Conservation (phyloP, 2,888 invertebrate species). For the Brenthis ino region DNA sequence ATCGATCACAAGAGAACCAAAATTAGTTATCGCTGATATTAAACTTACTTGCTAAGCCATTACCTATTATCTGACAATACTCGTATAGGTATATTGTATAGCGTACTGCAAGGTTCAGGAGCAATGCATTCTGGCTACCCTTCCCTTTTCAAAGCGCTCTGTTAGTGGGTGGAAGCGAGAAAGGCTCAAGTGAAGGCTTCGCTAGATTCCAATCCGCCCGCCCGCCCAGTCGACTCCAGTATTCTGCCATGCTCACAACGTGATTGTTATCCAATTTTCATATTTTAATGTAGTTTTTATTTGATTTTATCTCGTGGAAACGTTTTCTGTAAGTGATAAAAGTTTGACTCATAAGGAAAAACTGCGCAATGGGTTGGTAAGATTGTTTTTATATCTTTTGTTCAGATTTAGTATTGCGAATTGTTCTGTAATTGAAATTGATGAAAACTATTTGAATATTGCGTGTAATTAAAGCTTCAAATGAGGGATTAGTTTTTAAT, state of each 20-base stretch:
- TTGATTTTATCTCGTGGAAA: conserved; percentile 9
- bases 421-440: conserved; percentile 14
- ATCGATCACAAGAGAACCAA: conserved; percentile 15
- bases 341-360: conserved; percentile 1
- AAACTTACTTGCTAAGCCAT: conserved; percentile 27
- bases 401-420: conserved; percentile 5
- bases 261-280: conserved; percentile 21
- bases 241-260: conserved; percentile 59
- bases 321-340: conserved; percentile 12
- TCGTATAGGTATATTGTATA: conserved; percentile 20
- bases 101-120: conserved; percentile 54
- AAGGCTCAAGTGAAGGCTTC: conserved; percentile 61
- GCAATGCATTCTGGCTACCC: conserved; percentile 57
- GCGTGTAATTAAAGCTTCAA: not conserved
- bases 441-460: conserved; percentile 6
- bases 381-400: conserved; percentile 12
- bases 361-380: conserved; percentile 24
- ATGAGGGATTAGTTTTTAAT: not conserved
- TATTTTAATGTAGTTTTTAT: conserved; percentile 19
- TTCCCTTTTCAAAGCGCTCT: conserved; percentile 52
- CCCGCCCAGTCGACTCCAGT: conserved; percentile 75
- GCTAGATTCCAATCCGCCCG: conserved; percentile 64
- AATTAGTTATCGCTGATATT: conserved; percentile 21
- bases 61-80: conserved; percentile 22
- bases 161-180: conserved; percentile 57